These are phyloP conservation scores for Temnopleurus reevesii DNA, from an alignment of 53 echinoderm and acorn worm genomes.

Conservation along the genomic window DNA sequence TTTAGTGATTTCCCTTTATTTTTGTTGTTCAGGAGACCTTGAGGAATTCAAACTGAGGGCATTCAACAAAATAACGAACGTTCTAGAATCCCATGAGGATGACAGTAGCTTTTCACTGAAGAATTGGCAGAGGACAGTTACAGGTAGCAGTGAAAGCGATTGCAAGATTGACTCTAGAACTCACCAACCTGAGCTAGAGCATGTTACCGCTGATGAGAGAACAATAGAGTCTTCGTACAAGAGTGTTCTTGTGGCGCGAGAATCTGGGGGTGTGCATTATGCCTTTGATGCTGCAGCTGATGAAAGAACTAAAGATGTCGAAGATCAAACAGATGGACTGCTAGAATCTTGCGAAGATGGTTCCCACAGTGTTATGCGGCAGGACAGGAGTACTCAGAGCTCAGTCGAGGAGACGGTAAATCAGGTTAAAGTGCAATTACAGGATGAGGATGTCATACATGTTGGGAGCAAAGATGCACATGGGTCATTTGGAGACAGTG, in stretches of 20 bases:
- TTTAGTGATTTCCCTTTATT: not conserved
- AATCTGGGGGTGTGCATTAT: slow-evolving; percentile 29
- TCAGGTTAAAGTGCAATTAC: slow-evolving; percentile 5
- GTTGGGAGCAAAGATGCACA: not conserved
- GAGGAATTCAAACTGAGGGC: slow-evolving; percentile 67
- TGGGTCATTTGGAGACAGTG: too few species aligned
- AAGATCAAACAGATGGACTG: not conserved
- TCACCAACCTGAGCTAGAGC: not conserved
- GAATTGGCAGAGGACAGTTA: slow-evolving; percentile 27
- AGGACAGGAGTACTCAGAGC: not conserved
- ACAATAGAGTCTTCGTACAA: not conserved
- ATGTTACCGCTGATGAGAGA: not conserved
- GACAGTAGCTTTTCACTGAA: not conserved
- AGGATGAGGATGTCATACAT: slow-evolving; percentile 10
- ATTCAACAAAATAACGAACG: slow-evolving; percentile 22
- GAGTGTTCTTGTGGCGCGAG: not conserved
- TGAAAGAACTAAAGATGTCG: not conserved
- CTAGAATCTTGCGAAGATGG: not conserved
- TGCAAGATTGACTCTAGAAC: not conserved
- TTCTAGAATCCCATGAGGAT: slow-evolving; percentile 23
- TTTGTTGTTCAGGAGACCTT: slow-evolving; percentile 60
- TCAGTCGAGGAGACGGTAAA: slow-evolving; percentile 5
- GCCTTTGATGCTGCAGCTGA: not conserved
- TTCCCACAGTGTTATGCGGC: not conserved
- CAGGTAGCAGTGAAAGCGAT: not conserved